Evolutionary conservation across 2,888 invertebrate species (phyloP), one percentile per base, ranked within the genome.

Genomic region (Branchellion lobata): DNA sequence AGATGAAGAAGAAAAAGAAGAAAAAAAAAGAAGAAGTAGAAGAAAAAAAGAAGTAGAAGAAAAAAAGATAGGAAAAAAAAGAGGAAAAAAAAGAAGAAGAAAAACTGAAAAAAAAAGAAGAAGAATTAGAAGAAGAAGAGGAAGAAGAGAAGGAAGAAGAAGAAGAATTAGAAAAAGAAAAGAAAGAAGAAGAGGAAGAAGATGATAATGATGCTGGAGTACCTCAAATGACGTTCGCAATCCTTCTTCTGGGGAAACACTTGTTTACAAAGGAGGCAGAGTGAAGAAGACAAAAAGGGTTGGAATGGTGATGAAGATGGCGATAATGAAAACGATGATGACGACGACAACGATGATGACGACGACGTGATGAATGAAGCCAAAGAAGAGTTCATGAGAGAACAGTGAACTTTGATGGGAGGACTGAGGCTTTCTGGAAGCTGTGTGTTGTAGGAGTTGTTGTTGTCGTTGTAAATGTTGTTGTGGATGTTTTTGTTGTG

Each of bases 211-310:
- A 21, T 3, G n/a, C 8, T 3, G 24, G n/a, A 40, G 8, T 14
- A 87, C 87, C 85, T 90, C 84, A 96, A 90, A 87, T 97, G 96
- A 5, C 96, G 90, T 88, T 97, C 96, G 87, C 97, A 97, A 86
- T 97, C 96, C 0, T 96, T 96, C 89, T 96, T 96, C 0, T 96
- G 96, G 34, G 96, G 96, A 87, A 97, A 97, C 1, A 96, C 95
- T 86, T 94, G 96, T 85, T 94, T 94, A 87, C 97, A 97, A n/a
- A 96, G 91, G 0, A 93, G 92, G 86, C 96, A 97, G 87, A 95
- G 94, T 86, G 94, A 69, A 11, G 31, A 69, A 27, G 34, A 69
- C n/a, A 29, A 31, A 5, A 8, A 31, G 8, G 33, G 2, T 29
- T 3, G 69, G n/a, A 24, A 69, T 69, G 14, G 14, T 69, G 33